Conservation (phyloP, 2,888 invertebrate genomes). For the Endomychus coccineus region DNA sequence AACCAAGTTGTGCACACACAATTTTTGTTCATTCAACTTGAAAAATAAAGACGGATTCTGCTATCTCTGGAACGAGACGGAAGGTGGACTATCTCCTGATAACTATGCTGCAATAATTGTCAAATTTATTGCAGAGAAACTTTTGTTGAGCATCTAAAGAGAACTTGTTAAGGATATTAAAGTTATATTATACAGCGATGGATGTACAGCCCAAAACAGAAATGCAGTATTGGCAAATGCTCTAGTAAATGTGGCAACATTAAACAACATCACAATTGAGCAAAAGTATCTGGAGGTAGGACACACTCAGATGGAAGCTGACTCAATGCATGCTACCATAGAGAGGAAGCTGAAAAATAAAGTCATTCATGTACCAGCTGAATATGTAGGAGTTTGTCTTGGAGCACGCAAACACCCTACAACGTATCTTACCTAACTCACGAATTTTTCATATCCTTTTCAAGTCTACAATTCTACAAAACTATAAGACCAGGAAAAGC, state of each 20-base stretch:
- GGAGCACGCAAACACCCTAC: conserved; percentile 18
- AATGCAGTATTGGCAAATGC: conserved; percentile 16
- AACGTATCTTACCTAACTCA: conserved; percentile 16
- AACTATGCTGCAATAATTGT: conserved; percentile 9
- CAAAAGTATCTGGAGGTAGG: conserved; percentile 19
- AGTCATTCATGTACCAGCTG: conserved; percentile 19
- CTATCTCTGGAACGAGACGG: conserved; percentile 18
- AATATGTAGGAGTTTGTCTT: conserved; percentile 17
- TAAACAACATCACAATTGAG: conserved; percentile 12
- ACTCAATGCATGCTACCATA: conserved; percentile 20
- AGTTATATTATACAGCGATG: conserved; percentile 7
- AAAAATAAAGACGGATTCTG: conserved; percentile 15
- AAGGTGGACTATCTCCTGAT: conserved; percentile 15
- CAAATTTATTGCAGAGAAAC: neutral
- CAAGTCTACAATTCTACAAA: no score
- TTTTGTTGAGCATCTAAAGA: neutral
- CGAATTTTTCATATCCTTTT: conserved; percentile 15
- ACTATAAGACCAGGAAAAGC: no score
- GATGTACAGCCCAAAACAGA: conserved; percentile 8
- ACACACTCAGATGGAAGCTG: conserved; percentile 23
- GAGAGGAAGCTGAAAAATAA: conserved; percentile 15
- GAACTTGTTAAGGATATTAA: neutral
- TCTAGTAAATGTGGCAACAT: conserved; percentile 17
- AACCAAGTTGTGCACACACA: conserved; percentile 17
- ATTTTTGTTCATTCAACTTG: conserved; percentile 16